Conservation (phyloP, 2,113 vertebrate genomes). For the Channa maculata region DNA sequence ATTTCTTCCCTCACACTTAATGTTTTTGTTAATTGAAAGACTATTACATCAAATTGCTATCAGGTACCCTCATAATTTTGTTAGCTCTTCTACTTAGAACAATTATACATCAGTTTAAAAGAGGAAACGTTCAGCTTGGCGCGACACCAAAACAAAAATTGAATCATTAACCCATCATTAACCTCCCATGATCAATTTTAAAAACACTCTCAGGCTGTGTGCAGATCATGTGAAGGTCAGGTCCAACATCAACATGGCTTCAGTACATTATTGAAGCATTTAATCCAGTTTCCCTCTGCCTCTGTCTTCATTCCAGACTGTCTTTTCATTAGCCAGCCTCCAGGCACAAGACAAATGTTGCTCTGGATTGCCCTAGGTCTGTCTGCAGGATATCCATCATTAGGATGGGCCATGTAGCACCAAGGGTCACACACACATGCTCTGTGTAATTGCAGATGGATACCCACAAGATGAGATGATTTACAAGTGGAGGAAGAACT, state of each 20-base stretch:
- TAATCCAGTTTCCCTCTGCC: conserved; percentile 60
- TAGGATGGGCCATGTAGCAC: conserved; percentile 42
- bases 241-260: conserved; percentile 62
- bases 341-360: conserved; percentile 59
- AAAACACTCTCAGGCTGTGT: conserved; percentile 33
- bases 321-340: conserved; percentile 75
- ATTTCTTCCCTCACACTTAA: conserved; percentile 44
- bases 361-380: conserved; percentile 54
- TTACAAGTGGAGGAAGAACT: conserved; percentile 97
- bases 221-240: conserved; percentile 62
- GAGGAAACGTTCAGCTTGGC: background rate
- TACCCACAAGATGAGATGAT: conserved; percentile 97
- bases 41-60: conserved; percentile 54
- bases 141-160: background rate
- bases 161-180: conserved; percentile 55
- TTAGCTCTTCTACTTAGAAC: conserved; percentile 43
- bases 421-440: conserved; percentile 47
- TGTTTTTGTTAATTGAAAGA: conserved; percentile 68
- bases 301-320: conserved; percentile 65
- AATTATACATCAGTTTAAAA: conserved; percentile 42
- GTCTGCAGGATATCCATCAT: conserved; percentile 66
- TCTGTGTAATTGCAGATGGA: conserved; percentile 89
- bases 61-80: conserved; percentile 58
- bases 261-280: conserved; percentile 63
- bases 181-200: conserved; percentile 45